A percentile compares a stretch with the other conserved stretches of the same genome.
phyloP scores from a whole-genome alignment of 1,140 invertebrate species.

The Venturia canescens region DNA sequence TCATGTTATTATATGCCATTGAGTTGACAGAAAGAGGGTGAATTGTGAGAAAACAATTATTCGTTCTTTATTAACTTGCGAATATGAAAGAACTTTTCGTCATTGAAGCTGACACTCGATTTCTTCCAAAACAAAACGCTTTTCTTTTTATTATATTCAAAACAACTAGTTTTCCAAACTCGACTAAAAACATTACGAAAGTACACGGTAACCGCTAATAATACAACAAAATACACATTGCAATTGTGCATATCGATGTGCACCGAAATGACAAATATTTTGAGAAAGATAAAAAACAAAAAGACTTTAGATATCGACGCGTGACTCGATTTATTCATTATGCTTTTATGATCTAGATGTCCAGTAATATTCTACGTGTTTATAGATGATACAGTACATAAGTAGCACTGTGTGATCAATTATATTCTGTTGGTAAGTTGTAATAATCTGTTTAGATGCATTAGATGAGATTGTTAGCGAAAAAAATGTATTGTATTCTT shows the following conservation, averaged over 20 bases:
- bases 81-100: no score
- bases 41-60: no score
- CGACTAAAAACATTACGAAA: no score
- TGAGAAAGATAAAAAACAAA: not conserved
- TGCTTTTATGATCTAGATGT: conserved; percentile 53
- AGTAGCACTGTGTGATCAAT: conserved; percentile 64
- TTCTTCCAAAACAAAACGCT: no score
- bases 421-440: conserved; percentile 66
- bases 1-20: no score
- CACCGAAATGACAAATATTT: not conserved
- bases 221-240: no score
- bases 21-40: no score
- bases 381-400: conserved; percentile 64
- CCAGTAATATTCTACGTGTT: conserved; percentile 62
- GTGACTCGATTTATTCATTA: conserved; percentile 32
- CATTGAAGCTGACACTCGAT: no score
- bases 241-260: not conserved
- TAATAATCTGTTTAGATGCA: conserved; percentile 61
- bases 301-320: not conserved
- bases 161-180: no score
- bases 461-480: conserved; percentile 33
- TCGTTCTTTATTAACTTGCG: no score
- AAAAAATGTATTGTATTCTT: not conserved
- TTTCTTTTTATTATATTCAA: no score
- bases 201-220: no score